phyloP scores from a whole-genome alignment of 2,888 invertebrate genomes.

The Drosophila yooni region DNA sequence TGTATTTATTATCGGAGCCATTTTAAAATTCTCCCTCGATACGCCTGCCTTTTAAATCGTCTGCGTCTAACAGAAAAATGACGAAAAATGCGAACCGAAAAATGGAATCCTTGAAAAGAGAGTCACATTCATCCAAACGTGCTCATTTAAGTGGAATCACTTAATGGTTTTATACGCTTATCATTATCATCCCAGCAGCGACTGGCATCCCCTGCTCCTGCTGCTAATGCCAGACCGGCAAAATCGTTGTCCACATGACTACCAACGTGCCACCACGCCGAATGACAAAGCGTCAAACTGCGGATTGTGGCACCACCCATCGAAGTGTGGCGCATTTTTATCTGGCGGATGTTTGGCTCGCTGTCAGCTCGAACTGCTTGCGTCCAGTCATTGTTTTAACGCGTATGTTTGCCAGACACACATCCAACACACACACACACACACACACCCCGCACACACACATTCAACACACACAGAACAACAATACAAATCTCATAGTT shows the following conservation, averaged over 20 bases:
- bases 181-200: conserved; percentile 71
- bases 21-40: neutral
- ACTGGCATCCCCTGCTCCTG: neutral
- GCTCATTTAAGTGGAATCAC: conserved; percentile 83
- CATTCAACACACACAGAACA: neutral
- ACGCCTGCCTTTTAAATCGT: conserved; percentile 13
- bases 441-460: conserved; percentile 14
- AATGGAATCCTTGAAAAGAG: conserved; percentile 13
- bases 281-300: conserved; percentile 2
- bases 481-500: conserved; percentile 18
- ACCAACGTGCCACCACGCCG: conserved; percentile 34
- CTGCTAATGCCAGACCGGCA: conserved; percentile 29
- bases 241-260: conserved; percentile 14
- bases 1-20: conserved; percentile 14
- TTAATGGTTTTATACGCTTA: conserved; percentile 83
- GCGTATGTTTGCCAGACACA: conserved; percentile 51
- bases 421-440: conserved; percentile 14
- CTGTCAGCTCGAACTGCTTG: conserved; percentile 74
- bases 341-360: conserved; percentile 78
- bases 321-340: conserved; percentile 64
- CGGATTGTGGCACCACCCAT: conserved; percentile 11
- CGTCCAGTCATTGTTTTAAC: conserved; percentile 77
- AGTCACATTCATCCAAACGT: conserved; percentile 66
- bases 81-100: conserved; percentile 1
- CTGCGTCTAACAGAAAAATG: conserved; percentile 19